phyloP scores from a whole-genome alignment of 2,888 invertebrate species.

The Galeopsomyia nigrocyanea region DNA sequence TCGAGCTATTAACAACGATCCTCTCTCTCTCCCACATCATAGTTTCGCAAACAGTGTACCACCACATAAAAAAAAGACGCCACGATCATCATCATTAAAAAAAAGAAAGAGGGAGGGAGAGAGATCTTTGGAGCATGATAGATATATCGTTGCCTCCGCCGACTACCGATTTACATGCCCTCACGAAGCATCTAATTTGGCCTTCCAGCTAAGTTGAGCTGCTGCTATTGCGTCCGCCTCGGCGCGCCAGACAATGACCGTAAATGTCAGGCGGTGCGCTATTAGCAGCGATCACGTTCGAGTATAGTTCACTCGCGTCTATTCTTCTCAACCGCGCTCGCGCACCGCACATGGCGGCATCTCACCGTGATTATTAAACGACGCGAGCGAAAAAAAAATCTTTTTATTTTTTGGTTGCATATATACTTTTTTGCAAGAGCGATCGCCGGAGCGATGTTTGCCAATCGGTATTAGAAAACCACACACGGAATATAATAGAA shows the following conservation, averaged over 20 bases:
- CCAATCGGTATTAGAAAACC: neutral
- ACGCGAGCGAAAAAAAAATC: neutral
- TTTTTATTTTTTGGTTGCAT: neutral
- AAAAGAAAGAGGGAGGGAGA: neutral
- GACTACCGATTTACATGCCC: too few relatives aligned
- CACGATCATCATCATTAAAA: too few relatives aligned
- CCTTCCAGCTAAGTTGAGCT: slow-evolving; percentile 17
- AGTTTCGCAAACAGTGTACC: too few relatives aligned
- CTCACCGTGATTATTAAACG: too few relatives aligned
- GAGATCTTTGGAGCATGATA: neutral
- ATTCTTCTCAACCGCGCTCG: slow-evolving; percentile 45
- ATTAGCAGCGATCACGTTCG: slow-evolving; percentile 64
- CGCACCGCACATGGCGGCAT: too few relatives aligned
- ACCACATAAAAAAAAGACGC: too few relatives aligned
- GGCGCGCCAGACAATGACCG: slow-evolving; percentile 62
- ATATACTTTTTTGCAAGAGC: neutral
- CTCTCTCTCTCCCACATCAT: neutral
- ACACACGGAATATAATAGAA: slow-evolving; percentile 1
- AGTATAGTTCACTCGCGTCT: slow-evolving; percentile 46
- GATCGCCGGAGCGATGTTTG: too few relatives aligned
- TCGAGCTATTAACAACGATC: too few relatives aligned
- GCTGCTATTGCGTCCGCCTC: slow-evolving; percentile 32
- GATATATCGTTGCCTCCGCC: too few relatives aligned
- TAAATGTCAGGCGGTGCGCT: slow-evolving; percentile 66
- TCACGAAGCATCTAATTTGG: slow-evolving; percentile 31